Evolutionary conservation across 2,888 invertebrate genomes (phyloP).

Genomic region (Yponomeuta evonymella): DNA sequence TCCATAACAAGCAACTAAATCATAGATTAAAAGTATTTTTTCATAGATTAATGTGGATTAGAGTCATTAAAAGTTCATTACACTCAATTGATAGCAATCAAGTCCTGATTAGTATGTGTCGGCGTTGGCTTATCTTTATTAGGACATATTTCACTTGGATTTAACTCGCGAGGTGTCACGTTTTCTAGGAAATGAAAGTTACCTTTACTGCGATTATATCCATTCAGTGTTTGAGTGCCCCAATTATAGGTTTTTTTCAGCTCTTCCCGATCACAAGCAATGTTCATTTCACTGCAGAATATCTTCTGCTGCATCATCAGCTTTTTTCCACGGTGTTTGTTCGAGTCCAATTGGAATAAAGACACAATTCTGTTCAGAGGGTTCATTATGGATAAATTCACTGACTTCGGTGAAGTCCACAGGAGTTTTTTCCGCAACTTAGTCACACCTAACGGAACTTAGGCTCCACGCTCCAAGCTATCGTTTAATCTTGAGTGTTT

Average conservation of each 20-base stretch:
- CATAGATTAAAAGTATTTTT: background rate
- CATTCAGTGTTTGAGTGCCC: conserved; percentile 60
- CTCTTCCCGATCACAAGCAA: conserved; percentile 56
- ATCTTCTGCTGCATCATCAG: conserved; percentile 62
- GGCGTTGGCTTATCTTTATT: background rate
- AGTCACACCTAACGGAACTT: conserved; percentile 11
- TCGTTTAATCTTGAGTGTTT: background rate
- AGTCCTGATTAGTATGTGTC: background rate
- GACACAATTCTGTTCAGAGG: conserved; percentile 78
- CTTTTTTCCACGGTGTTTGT: conserved; percentile 55
- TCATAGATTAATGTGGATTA: background rate
- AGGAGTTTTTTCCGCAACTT: conserved; percentile 20
- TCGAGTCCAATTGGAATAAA: conserved; percentile 76
- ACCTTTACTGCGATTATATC: conserved; percentile 66
- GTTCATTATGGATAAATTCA: conserved; percentile 58
- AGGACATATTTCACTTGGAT: background rate
- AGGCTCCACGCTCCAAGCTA: background rate
- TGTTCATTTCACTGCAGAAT: conserved; percentile 76
- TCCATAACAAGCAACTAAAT: background rate
- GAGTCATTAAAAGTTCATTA: background rate
- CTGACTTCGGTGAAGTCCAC: background rate
- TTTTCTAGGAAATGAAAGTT: conserved; percentile 23
- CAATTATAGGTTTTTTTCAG: conserved; percentile 71
- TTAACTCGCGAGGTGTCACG: background rate
- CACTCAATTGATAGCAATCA: background rate